phyloP scores from a whole-genome alignment of 1,140 invertebrate species.

The Diuraphis noxia region DNA sequence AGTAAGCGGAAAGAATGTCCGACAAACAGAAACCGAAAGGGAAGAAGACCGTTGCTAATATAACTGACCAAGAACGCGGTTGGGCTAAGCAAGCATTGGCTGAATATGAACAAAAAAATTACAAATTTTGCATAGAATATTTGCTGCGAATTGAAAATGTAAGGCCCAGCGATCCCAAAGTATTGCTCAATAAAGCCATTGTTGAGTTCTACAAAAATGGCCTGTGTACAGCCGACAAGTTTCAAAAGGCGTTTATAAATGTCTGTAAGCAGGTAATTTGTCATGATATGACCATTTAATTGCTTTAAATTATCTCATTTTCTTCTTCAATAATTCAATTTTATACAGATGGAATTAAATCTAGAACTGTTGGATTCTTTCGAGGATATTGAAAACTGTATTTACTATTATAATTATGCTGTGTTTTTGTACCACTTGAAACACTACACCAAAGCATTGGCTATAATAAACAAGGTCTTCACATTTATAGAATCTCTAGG shows the following conservation, averaged over 20 bases:
- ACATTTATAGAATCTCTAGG: constrained; percentile 76
- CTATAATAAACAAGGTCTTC: constrained; percentile 74
- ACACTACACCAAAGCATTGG: constrained; percentile 75
- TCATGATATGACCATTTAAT: neutral
- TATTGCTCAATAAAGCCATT: constrained; percentile 74
- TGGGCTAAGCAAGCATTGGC: constrained; percentile 63
- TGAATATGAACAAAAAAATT: constrained; percentile 67
- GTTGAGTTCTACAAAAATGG: constrained; percentile 73
- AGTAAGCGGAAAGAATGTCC: neutral
- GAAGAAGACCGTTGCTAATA: neutral
- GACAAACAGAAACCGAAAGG: neutral
- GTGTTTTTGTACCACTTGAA: constrained; percentile 78
- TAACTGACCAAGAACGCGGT: constrained; percentile 65
- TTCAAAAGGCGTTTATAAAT: constrained; percentile 70
- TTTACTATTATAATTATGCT: constrained; percentile 78
- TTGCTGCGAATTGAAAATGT: constrained; percentile 67
- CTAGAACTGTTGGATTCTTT: constrained; percentile 65
- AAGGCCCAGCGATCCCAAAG: constrained; percentile 69
- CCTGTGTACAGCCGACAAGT: constrained; percentile 71
- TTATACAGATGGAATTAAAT: constrained; percentile 61
- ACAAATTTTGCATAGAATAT: constrained; percentile 64
- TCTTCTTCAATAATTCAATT: neutral
- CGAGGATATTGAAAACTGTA: constrained; percentile 72
- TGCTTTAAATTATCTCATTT: neutral
- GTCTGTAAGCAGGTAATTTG: constrained; percentile 63